phyloP scores from a whole-genome alignment of 2,797 vertebrate genomes.

The Takifugu ocellatus region DNA sequence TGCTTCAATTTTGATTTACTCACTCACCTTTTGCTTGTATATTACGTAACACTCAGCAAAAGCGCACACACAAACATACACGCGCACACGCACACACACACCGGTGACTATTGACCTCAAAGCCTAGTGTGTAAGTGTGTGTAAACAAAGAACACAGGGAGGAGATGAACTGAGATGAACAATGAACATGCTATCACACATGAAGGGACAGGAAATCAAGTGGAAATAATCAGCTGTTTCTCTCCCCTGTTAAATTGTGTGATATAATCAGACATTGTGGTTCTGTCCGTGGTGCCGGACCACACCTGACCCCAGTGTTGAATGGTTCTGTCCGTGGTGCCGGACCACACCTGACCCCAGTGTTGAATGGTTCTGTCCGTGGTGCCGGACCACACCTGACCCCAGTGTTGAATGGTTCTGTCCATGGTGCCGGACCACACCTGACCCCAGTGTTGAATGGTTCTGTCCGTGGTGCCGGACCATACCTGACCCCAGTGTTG shows the following conservation, averaged over 20 bases:
- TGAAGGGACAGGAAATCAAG: not conserved
- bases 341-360: no score
- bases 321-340: no score
- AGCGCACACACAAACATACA: not conserved
- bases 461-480: no score
- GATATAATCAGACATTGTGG: not conserved
- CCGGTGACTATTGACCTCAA: not conserved
- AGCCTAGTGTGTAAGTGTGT: conserved; percentile 6
- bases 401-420: no score
- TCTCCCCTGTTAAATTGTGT: not conserved
- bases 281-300: conserved; percentile 20
- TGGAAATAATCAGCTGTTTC: not conserved
- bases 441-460: no score
- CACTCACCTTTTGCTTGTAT: not conserved
- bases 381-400: no score
- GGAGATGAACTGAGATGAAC: not conserved
- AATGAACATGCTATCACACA: not conserved
- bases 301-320: no score
- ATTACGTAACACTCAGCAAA: conserved; percentile 34
- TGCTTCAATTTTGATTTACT: not conserved
- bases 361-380: no score
- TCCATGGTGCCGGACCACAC: no score
- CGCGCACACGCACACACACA: not conserved
- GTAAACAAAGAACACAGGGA: conserved; percentile 1
- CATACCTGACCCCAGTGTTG: no score